Evolutionary conservation across 2,888 invertebrate genomes (phyloP).

Genomic region (Nymphalis urticae): DNA sequence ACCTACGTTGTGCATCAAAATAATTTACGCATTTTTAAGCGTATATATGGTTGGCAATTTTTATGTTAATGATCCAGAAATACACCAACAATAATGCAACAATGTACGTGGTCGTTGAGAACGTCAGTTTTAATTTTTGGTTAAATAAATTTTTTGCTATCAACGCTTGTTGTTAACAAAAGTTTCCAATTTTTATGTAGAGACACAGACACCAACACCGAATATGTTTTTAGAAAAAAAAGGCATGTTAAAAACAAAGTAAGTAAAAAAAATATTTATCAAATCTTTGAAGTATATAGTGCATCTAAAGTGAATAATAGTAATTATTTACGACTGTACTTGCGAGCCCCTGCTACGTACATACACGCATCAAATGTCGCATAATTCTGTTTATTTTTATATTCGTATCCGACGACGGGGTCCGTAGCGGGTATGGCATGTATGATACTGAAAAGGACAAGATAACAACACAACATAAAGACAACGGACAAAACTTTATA

Average conservation of each 20-base stretch:
- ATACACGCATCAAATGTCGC: slow-evolving; percentile 74
- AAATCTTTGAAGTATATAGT: background rate
- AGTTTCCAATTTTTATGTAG: too few relatives aligned
- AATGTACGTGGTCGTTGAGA: too few relatives aligned
- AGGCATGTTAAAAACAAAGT: background rate
- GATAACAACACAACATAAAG: background rate
- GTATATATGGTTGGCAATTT: too few relatives aligned
- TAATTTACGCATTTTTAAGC: background rate
- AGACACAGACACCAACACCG: background rate
- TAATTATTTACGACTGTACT: slow-evolving; percentile 35
- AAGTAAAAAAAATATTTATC: background rate
- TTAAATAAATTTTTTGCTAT: too few relatives aligned
- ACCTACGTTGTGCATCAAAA: background rate
- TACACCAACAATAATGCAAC: too few relatives aligned
- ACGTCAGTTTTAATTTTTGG: too few relatives aligned
- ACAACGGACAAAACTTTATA: background rate
- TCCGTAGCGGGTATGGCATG: slow-evolving; percentile 57
- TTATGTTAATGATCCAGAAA: too few relatives aligned
- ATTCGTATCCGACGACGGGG: slow-evolving; percentile 54
- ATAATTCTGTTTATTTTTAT: slow-evolving; percentile 67
- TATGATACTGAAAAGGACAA: slow-evolving; percentile 64
- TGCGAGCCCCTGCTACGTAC: slow-evolving; percentile 61
- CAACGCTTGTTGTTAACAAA: too few relatives aligned
- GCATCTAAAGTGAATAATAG: slow-evolving; percentile 24
- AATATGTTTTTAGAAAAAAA: background rate